Percentiles rank a stretch among this genome's conserved stretches.
phyloP scores from a whole-genome alignment of 2,797 vertebrate species.

The Glyptemys insculpta region DNA sequence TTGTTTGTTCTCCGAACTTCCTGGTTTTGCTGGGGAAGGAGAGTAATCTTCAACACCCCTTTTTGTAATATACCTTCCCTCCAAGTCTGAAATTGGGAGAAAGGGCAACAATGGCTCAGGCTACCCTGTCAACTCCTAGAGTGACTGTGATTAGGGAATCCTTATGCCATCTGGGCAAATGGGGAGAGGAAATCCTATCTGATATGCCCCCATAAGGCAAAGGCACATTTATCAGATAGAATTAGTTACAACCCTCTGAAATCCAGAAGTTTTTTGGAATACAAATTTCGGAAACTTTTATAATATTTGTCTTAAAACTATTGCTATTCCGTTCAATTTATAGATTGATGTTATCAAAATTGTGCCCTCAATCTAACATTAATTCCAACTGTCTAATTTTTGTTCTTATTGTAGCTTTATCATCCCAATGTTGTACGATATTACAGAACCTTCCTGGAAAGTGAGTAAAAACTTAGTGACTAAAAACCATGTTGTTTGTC shows the following conservation, averaged over 20 bases:
- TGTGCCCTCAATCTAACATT: constrained; percentile 4
- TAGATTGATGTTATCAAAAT: neutral
- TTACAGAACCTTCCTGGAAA: constrained; percentile 94
- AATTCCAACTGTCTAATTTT: constrained; percentile 23
- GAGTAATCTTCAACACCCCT: neutral
- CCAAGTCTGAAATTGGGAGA: neutral
- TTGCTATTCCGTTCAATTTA: neutral
- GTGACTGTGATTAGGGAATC: neutral
- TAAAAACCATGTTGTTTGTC: neutral
- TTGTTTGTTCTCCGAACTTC: neutral
- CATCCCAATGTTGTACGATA: constrained; percentile 93
- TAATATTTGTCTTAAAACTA: neutral
- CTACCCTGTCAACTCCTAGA: neutral
- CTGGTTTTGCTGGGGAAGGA: neutral
- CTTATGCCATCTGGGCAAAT: neutral
- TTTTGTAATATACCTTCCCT: neutral
- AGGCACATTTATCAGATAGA: neutral
- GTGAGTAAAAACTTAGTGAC: constrained; percentile 80
- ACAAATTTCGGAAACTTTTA: neutral
- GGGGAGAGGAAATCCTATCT: neutral
- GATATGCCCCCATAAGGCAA: neutral
- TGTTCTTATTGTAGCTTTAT: constrained; percentile 84
- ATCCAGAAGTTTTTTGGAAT: neutral
- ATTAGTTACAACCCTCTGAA: neutral
- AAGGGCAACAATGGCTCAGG: neutral